A percentile compares a stretch with the other conserved stretches of the same genome.
These are phyloP conservation scores for Brenthis ino DNA, from an alignment of 2,888 invertebrate species.

Conservation along the genomic window DNA sequence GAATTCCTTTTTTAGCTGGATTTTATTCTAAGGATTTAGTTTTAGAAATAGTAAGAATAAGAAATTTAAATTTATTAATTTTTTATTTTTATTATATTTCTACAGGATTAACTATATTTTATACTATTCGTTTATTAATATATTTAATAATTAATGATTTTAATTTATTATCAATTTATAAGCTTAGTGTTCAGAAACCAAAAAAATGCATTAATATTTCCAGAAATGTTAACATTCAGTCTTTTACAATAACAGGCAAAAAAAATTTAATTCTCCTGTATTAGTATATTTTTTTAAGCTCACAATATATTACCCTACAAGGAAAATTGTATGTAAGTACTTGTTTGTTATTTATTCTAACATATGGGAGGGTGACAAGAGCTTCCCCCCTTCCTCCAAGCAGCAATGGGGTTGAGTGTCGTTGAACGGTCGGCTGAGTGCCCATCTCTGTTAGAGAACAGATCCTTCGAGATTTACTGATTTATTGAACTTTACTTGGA, in stretches of 20 bases:
- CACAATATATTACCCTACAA: too few species aligned
- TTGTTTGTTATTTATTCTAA: constrained; percentile 48
- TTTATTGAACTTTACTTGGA: constrained; percentile 11
- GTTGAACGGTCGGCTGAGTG: constrained; percentile 67
- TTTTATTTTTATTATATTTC: constrained; percentile 82
- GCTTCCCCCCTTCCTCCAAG: constrained; percentile 12
- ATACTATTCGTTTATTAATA: constrained; percentile 81
- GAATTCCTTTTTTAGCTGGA: constrained; percentile 55
- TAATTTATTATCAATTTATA: constrained; percentile 73
- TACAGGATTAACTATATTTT: constrained; percentile 81
- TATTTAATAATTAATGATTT: constrained; percentile 77
- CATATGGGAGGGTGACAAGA: constrained; percentile 7
- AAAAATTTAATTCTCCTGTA: too few species aligned
- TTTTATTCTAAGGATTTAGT: constrained; percentile 86
- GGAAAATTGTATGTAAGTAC: constrained; percentile 37
- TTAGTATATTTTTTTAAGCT: too few species aligned
- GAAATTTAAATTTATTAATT: constrained; percentile 77
- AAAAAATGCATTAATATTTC: too few species aligned
- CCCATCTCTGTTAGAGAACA: constrained; percentile 51
- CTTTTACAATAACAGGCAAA: too few species aligned
- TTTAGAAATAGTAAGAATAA: constrained; percentile 81
- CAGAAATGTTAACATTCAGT: too few species aligned
- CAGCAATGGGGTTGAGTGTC: constrained; percentile 70
- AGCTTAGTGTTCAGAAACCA: constrained; percentile 25
- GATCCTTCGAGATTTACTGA: constrained; percentile 47